Evolutionary conservation across 2,797 vertebrate genomes (phyloP).

Genomic region (Notolabrus celidotus): DNA sequence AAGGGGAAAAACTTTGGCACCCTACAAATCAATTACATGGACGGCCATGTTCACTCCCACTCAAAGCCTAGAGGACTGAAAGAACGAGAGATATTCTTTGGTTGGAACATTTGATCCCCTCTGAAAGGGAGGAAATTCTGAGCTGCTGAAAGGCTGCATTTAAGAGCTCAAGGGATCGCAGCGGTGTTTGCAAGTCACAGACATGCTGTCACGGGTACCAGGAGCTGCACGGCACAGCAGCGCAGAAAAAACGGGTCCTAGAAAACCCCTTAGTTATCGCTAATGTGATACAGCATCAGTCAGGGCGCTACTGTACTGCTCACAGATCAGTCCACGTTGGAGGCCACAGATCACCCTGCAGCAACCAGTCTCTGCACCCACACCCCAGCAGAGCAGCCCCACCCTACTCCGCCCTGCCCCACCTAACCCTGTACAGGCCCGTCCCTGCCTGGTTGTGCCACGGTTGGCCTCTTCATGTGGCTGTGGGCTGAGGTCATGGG

Average conservation of each 20-base stretch:
- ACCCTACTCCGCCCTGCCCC: conserved; percentile 32
- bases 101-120: conserved; percentile 80
- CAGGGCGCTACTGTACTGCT: neutral
- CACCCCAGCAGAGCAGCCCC: conserved; percentile 44
- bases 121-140: conserved; percentile 76
- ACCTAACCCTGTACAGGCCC: conserved; percentile 12
- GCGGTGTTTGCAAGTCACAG: conserved; percentile 69
- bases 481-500: conserved; percentile 72
- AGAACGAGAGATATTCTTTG: conserved; percentile 68
- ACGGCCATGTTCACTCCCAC: conserved; percentile 66
- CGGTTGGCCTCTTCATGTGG: conserved; percentile 75
- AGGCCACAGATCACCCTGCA: conserved; percentile 30
- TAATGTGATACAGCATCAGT: conserved; percentile 18
- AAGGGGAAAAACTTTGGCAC: conserved; percentile 63
- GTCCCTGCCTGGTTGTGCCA: conserved; percentile 39
- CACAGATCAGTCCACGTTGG: conserved; percentile 7
- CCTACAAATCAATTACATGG: conserved; percentile 75
- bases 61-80: conserved; percentile 68
- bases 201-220: conserved; percentile 71
- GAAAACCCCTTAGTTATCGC: conserved; percentile 11
- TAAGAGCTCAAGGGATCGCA: conserved; percentile 78
- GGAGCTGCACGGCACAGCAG: conserved; percentile 41
- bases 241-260: conserved; percentile 28
- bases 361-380: conserved; percentile 18
- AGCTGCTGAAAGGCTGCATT: conserved; percentile 80